Conservation (phyloP, 2,888 invertebrate genomes). For the Trachelus tabidus region DNA sequence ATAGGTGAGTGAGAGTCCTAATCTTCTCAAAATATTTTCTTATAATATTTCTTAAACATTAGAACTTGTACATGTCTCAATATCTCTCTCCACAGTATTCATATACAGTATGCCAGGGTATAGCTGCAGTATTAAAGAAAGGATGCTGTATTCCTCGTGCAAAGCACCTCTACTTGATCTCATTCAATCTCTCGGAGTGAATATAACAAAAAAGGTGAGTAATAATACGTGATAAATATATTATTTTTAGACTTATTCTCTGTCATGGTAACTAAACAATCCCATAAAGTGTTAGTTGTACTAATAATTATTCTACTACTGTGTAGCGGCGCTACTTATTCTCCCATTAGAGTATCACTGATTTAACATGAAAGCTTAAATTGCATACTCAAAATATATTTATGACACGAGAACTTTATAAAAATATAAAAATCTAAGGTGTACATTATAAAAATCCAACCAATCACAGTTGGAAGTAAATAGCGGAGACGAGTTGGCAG, state of each 20-base stretch:
- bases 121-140: conserved; percentile 93
- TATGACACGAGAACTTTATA: too few relatives aligned
- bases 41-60: too few relatives aligned
- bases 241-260: conserved; percentile 1
- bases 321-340: too few relatives aligned
- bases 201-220: conserved; percentile 87
- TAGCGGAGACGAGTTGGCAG: conserved; percentile 62
- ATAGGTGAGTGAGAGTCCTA: conserved; percentile 72
- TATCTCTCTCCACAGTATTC: conserved; percentile 78
- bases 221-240: conserved; percentile 4
- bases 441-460: neutral
- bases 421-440: neutral
- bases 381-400: too few relatives aligned
- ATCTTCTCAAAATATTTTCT: too few relatives aligned
- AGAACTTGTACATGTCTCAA: neutral
- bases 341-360: too few relatives aligned
- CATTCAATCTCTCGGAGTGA: conserved; percentile 82
- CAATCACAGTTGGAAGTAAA: conserved; percentile 61
- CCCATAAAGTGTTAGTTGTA: too few relatives aligned
- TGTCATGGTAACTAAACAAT: neutral
- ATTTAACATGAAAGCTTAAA: too few relatives aligned
- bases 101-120: conserved; percentile 99
- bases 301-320: too few relatives aligned
- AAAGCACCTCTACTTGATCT: conserved; percentile 90
- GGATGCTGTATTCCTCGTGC: conserved; percentile 99